phyloP scores from a whole-genome alignment of 2,113 vertebrate genomes.

The Gallinago media region DNA sequence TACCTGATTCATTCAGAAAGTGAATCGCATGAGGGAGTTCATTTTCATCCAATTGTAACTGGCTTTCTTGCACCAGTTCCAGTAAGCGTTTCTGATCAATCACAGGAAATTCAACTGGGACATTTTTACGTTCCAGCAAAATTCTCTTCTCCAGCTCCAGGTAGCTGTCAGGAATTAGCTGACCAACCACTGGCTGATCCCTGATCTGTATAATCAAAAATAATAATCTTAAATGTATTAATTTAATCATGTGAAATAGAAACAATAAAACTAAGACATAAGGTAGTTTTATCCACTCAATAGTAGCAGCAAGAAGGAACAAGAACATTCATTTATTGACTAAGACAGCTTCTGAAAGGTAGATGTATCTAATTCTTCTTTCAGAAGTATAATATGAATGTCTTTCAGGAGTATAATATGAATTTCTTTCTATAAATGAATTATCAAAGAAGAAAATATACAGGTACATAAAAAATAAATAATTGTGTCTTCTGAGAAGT shows the following conservation, averaged over 20 bases:
- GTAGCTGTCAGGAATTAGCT: conserved; percentile 95
- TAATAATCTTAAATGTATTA: conserved; percentile 2
- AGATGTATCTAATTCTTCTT: neutral
- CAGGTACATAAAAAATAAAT: neutral
- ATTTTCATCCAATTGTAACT: conserved; percentile 91
- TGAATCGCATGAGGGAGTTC: conserved; percentile 92
- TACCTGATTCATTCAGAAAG: conserved; percentile 96
- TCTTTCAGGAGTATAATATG: neutral
- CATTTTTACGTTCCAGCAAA: conserved; percentile 82
- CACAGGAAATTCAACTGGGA: conserved; percentile 89
- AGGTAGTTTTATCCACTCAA: neutral
- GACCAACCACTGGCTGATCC: conserved; percentile 93
- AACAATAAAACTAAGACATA: neutral
- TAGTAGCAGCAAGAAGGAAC: neutral
- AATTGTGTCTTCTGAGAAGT: neutral
- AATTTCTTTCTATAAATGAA: neutral
- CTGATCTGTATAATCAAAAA: conserved; percentile 83
- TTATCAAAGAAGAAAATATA: neutral
- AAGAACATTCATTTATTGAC: neutral
- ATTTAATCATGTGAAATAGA: neutral
- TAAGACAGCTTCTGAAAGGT: neutral
- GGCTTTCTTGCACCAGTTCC: conserved; percentile 87
- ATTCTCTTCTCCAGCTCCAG: conserved; percentile 91
- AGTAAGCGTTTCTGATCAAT: conserved; percentile 84
- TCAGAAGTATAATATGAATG: neutral